A percentile compares a stretch with the other conserved stretches of the same genome.
Conservation (phyloP, 1,140 invertebrate genomes). For the Bombus sibiricus region DNA sequence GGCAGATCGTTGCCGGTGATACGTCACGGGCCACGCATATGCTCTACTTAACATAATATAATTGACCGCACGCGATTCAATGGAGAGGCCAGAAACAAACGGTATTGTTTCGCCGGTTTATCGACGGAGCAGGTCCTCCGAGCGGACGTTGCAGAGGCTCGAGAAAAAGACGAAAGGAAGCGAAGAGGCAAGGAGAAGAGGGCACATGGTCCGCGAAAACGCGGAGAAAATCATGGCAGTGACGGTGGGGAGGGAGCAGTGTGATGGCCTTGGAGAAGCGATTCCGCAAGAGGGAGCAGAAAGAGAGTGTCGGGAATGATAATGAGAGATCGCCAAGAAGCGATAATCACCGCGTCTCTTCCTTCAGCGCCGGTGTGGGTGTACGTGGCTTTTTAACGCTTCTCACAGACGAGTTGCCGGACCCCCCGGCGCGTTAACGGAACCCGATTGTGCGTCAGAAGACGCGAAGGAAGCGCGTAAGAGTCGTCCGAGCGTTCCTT, state of each 20-base stretch:
- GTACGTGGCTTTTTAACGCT: slow-evolving; percentile 63
- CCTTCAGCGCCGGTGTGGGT: slow-evolving; percentile 27
- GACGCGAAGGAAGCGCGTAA: neutral
- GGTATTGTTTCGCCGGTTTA: slow-evolving; percentile 51
- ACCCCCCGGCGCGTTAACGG: slow-evolving; percentile 73
- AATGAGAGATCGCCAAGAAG: slow-evolving; percentile 72
- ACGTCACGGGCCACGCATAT: slow-evolving; percentile 66
- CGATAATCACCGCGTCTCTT: slow-evolving; percentile 70
- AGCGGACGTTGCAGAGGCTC: neutral
- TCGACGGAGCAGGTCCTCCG: neutral
- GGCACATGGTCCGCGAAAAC: neutral
- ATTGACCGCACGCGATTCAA: slow-evolving; percentile 73
- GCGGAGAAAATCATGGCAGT: neutral
- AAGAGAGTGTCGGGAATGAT: slow-evolving; percentile 71
- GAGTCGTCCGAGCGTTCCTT: slow-evolving; percentile 42
- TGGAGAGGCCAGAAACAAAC: slow-evolving; percentile 64
- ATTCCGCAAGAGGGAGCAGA: slow-evolving; percentile 60
- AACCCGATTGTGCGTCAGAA: slow-evolving; percentile 63
- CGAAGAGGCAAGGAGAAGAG: neutral
- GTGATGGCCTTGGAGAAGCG: slow-evolving; percentile 32
- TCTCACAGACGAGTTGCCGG: slow-evolving; percentile 61
- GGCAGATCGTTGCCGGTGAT: slow-evolving; percentile 54
- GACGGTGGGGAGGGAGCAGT: neutral
- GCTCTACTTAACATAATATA: slow-evolving; percentile 75
- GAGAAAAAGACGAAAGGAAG: neutral